Base-by-base conservation (phyloP, 2,113 vertebrate species). In the Australoheros scitulus region DNA sequence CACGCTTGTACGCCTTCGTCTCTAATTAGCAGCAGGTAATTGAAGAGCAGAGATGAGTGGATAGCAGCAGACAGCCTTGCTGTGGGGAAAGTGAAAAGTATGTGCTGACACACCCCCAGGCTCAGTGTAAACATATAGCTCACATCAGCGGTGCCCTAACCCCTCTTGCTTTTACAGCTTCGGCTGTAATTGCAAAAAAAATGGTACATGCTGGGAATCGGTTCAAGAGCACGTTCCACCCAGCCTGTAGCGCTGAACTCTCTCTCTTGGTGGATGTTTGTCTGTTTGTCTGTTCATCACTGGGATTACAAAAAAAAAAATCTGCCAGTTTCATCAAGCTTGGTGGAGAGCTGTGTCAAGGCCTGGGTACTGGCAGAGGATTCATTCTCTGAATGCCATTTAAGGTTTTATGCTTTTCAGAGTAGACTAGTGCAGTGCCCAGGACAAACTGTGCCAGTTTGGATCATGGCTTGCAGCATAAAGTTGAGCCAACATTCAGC, bases 1-100 rank as follows among this genome's bases (percentile, higher is more conserved):
- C 60, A 24, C 14, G 2, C 22, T 79, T 36, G 75, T 47, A 32
- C 20, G 68, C 34, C 79, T 59, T 72, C n/a, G 43, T 82, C 88
- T 92, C 65, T 92, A 93, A 94, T 94, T 89, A 92, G 82, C 85
- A 77, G 87, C 77, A 32, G 61, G 65, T 93, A 93, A 94, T 94
- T 90, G 93, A 86, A 94, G 86, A 88, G 89, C 83, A 75, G 72
- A 14, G 65, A 79, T 57, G 83, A 83, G 80, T 41, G 81, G 75
- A 29, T 24, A 10, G 70, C 78, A 56, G 68, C 57, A 24, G 88
- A 7, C 20, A 6, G 50, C 70, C 55, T 65, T 6, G 55, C 60
- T 87, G 79, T 2, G 63, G 89, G 76, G 88, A 91, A 88, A 91
- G 90, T 92, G 84, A 90, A 75, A 91, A 82, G 84, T 76, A 60